Conservation (phyloP, 2,113 vertebrate genomes). For the Octodon degus region DNA sequence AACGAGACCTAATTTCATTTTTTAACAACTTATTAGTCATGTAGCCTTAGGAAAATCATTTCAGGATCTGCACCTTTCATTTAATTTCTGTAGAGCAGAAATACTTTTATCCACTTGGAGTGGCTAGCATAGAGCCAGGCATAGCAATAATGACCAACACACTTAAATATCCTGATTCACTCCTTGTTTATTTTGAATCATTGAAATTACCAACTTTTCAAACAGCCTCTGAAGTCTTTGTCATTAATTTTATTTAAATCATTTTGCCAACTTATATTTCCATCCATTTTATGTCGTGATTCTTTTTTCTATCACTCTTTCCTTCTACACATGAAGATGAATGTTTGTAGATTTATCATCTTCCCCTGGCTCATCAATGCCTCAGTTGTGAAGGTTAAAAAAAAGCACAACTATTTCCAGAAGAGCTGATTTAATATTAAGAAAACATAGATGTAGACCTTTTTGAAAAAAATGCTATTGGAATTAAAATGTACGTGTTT, state of each 20-base stretch:
- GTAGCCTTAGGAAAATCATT: not conserved
- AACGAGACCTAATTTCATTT: not conserved
- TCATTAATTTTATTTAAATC: slow-evolving; percentile 62
- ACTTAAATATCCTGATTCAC: not conserved
- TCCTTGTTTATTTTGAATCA: not conserved
- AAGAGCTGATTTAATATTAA: slow-evolving; percentile 42
- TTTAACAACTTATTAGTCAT: not conserved
- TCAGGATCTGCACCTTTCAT: not conserved
- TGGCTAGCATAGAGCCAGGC: not conserved
- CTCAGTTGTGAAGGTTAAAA: slow-evolving; percentile 20
- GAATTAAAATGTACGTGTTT: not conserved
- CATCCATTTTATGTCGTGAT: slow-evolving; percentile 34
- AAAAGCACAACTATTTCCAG: slow-evolving; percentile 43
- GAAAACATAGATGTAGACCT: slow-evolving; percentile 6
- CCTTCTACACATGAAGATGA: not conserved
- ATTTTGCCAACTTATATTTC: slow-evolving; percentile 50
- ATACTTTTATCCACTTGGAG: not conserved
- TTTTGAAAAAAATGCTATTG: not conserved
- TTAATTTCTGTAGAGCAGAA: not conserved
- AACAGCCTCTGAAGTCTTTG: slow-evolving; percentile 17
- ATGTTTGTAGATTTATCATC: slow-evolving; percentile 57
- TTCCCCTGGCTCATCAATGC: slow-evolving; percentile 48
- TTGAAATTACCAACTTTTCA: slow-evolving; percentile 28
- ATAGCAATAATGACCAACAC: not conserved
- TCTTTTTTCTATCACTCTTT: not conserved